These are phyloP conservation scores for Stenopsyche tienmushanensis DNA, from an alignment of 1,140 invertebrate genomes.

Conservation along the genomic window DNA sequence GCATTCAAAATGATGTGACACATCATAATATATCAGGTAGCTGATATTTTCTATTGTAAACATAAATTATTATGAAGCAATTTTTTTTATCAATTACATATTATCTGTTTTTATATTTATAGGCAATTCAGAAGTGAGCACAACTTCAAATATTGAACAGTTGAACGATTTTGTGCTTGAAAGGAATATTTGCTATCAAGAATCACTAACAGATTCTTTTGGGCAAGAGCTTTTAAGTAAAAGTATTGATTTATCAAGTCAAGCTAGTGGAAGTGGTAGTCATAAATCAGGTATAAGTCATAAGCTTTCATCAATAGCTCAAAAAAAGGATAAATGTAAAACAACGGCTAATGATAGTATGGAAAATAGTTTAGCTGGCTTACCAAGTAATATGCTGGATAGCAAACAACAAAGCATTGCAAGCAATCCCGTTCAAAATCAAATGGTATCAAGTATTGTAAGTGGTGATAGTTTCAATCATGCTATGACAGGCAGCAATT, in stretches of 20 bases:
- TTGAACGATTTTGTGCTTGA: constrained; percentile 55
- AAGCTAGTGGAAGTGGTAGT: constrained; percentile 36
- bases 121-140: constrained; percentile 44
- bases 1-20: constrained; percentile 54
- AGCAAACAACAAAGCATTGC: constrained; percentile 49
- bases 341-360: constrained; percentile 44
- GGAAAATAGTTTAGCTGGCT: constrained; percentile 49
- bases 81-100: constrained; percentile 10
- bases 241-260: constrained; percentile 48
- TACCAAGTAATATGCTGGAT: constrained; percentile 50
- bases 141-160: constrained; percentile 47
- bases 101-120: constrained; percentile 13
- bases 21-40: constrained; percentile 53
- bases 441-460: constrained; percentile 46
- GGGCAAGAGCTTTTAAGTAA: constrained; percentile 51
- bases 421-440: constrained; percentile 43
- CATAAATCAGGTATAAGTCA: constrained; percentile 43
- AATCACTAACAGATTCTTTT: constrained; percentile 52
- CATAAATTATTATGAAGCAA: no score
- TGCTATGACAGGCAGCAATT: constrained; percentile 53
- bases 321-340: constrained; percentile 44
- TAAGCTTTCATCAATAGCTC: constrained; percentile 45
- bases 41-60: constrained; percentile 9
- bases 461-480: constrained; percentile 51
- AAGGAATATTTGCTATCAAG: constrained; percentile 55